Conservation (phyloP, 1,140 invertebrate species). For the Dryas iulia region DNA sequence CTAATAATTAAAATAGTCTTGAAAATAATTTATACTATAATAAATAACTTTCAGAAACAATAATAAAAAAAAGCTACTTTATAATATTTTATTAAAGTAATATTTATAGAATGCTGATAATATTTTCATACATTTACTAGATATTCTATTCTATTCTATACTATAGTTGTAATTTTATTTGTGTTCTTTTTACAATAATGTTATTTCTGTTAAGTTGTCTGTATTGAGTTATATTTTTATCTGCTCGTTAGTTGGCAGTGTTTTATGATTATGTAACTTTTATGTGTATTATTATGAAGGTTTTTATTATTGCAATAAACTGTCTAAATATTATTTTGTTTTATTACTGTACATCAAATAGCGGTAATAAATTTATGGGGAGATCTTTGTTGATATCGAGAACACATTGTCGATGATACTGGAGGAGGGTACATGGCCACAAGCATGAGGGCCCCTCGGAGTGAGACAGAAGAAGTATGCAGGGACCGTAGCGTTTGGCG, state of each 20-base stretch:
- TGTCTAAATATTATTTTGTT: conserved; percentile 1
- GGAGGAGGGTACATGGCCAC: too few relatives aligned
- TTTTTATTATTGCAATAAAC: conserved; percentile 25
- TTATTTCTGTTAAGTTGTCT: conserved; percentile 17
- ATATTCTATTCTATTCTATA: not conserved
- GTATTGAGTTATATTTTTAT: conserved; percentile 9
- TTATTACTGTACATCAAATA: not conserved
- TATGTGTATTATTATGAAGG: conserved; percentile 22
- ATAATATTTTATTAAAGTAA: too few relatives aligned
- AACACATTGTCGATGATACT: too few relatives aligned
- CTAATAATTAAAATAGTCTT: not conserved
- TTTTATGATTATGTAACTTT: conserved; percentile 17
- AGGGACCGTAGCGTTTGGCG: too few relatives aligned
- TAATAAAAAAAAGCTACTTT: too few relatives aligned
- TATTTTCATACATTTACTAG: not conserved
- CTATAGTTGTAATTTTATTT: not conserved
- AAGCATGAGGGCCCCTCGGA: too few relatives aligned
- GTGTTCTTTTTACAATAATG: not conserved
- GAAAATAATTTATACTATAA: not conserved
- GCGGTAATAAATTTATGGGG: too few relatives aligned
- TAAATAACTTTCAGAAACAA: too few relatives aligned
- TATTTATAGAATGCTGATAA: not conserved
- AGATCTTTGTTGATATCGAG: too few relatives aligned
- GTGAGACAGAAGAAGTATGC: too few relatives aligned
- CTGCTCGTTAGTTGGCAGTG: not conserved